phyloP scores from a whole-genome alignment of 2,888 invertebrate species.

The Plagodis dolabraria region DNA sequence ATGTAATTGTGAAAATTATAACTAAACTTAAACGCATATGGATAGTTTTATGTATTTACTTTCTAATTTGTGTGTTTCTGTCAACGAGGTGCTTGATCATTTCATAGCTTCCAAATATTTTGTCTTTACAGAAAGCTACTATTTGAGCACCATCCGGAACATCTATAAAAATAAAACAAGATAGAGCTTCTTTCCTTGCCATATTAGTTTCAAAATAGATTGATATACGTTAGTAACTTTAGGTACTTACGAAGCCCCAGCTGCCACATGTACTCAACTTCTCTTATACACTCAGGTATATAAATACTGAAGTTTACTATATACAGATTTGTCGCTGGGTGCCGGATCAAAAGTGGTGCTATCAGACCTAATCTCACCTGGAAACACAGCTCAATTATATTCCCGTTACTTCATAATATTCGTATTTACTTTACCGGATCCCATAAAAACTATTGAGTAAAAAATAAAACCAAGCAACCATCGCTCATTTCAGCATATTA shows the following conservation, averaged over 20 bases:
- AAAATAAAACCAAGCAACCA: too few relatives aligned
- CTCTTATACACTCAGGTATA: slow-evolving; percentile 89
- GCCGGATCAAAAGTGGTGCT: slow-evolving; percentile 88
- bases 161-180: slow-evolving; percentile 57
- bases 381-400: too few relatives aligned
- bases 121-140: slow-evolving; percentile 89
- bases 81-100: slow-evolving; percentile 86
- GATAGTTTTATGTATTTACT: slow-evolving; percentile 41
- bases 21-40: too few relatives aligned
- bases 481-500: too few relatives aligned
- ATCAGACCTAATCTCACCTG: slow-evolving; percentile 88
- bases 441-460: too few relatives aligned
- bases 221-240: not conserved
- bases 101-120: slow-evolving; percentile 86
- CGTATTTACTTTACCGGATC: too few relatives aligned
- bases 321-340: slow-evolving; percentile 87
- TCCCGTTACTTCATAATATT: too few relatives aligned
- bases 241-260: slow-evolving; percentile 85
- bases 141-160: slow-evolving; percentile 92
- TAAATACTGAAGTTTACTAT: slow-evolving; percentile 90
- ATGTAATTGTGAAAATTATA: too few relatives aligned
- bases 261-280: slow-evolving; percentile 93
- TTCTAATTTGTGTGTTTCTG: slow-evolving; percentile 85
- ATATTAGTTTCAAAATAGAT: too few relatives aligned
- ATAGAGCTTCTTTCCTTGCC: too few relatives aligned